Conservation (phyloP, 2,888 invertebrate species). For the Hemistola chrysoprasaria region DNA sequence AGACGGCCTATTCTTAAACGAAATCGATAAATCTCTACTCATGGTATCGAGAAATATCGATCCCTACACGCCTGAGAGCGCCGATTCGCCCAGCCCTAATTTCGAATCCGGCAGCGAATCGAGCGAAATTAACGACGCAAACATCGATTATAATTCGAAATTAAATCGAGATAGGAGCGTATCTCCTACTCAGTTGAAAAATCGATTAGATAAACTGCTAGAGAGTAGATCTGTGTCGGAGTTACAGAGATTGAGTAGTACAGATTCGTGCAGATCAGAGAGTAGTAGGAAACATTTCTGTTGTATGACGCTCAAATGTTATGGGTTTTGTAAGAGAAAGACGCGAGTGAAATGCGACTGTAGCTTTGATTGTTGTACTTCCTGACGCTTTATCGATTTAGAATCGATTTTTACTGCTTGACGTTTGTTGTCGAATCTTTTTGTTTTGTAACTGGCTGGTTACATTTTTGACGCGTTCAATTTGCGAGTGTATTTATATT, state of each 20-base stretch:
- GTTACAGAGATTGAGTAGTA: conserved; percentile 60
- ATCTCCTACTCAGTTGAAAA: conserved; percentile 84
- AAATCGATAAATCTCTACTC: conserved; percentile 76
- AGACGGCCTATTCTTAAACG: conserved; percentile 76
- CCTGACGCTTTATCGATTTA: conserved; percentile 24
- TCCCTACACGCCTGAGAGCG: conserved; percentile 92
- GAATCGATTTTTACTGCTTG: conserved; percentile 10
- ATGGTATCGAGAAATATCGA: conserved; percentile 75
- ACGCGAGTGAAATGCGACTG: conserved; percentile 59
- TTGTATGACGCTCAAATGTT: conserved; percentile 68
- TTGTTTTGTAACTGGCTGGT: conserved; percentile 15
- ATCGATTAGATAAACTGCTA: conserved; percentile 77
- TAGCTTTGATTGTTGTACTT: conserved; percentile 60
- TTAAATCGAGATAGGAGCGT: conserved; percentile 70
- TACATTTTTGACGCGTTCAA: conserved; percentile 3
- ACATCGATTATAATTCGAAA: conserved; percentile 45
- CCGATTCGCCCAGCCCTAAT: conserved; percentile 88
- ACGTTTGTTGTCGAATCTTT: conserved; percentile 19
- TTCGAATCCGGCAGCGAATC: conserved; percentile 68
- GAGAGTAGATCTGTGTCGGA: conserved; percentile 49
- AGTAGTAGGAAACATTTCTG: conserved; percentile 59
- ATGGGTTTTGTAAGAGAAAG: conserved; percentile 66
- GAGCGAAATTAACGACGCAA: conserved; percentile 42
- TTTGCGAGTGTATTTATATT: conserved; percentile 4
- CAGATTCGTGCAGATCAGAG: conserved; percentile 67